A percentile compares a stretch with the other conserved stretches of the same genome.
Evolutionary conservation across 2,113 vertebrate genomes (phyloP).

Genomic region (Myotis davidii): DNA sequence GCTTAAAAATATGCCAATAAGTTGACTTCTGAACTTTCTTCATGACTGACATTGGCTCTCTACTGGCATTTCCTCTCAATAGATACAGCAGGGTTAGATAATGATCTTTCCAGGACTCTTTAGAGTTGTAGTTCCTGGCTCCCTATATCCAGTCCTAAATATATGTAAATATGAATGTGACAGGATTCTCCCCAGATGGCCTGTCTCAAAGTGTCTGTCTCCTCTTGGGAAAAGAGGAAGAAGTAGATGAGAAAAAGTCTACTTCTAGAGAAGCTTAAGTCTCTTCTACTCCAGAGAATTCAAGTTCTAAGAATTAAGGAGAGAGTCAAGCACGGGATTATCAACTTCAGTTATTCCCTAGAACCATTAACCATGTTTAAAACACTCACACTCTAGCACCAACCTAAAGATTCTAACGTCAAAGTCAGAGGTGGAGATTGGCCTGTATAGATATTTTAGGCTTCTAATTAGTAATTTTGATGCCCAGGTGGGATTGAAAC

Average conservation of each 20-base stretch:
- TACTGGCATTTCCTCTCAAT: not conserved
- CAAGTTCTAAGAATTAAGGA: not conserved
- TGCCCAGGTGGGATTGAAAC: not conserved
- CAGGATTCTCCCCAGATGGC: not conserved
- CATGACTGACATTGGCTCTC: not conserved
- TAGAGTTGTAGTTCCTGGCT: not conserved
- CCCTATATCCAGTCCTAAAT: not conserved
- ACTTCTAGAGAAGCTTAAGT: not conserved
- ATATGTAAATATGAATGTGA: not conserved
- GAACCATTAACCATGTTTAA: not conserved
- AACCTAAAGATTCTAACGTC: not conserved
- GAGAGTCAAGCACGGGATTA: not conserved
- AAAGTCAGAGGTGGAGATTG: not conserved
- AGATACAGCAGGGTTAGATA: not conserved
- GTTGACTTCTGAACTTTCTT: not conserved
- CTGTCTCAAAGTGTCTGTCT: not conserved
- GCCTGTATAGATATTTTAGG: not conserved
- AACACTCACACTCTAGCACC: not conserved
- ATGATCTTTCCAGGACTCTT: not conserved
- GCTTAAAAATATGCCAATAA: not conserved
- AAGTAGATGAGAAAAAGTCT: not conserved
- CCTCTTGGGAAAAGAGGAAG: not conserved
- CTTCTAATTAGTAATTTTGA: not conserved
- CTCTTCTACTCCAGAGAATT: not conserved
- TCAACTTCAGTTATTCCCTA: not conserved